Conservation (phyloP, 2,797 vertebrate genomes). For the Galago senegalensis region DNA sequence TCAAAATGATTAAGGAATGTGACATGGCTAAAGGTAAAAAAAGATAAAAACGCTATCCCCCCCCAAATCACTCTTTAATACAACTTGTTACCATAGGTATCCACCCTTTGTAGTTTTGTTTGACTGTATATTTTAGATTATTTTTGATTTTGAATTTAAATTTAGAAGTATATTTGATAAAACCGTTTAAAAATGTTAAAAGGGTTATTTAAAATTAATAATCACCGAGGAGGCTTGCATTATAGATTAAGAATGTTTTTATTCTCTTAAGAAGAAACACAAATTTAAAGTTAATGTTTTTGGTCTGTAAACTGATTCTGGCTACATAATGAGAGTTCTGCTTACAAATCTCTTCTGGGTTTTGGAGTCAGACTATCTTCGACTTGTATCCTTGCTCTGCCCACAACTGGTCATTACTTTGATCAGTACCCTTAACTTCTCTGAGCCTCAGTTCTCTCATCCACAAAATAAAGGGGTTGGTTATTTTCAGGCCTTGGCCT, state of each 20-base stretch:
- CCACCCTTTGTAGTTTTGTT: neutral
- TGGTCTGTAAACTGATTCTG: neutral
- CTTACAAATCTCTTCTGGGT: neutral
- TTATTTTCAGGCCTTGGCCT: neutral
- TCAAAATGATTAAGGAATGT: conserved; percentile 92
- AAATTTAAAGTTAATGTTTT: neutral
- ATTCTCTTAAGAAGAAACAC: conserved; percentile 32
- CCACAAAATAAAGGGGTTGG: neutral
- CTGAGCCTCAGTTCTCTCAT: neutral
- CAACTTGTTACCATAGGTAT: neutral
- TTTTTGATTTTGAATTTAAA: conserved; percentile 43
- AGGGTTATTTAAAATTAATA: neutral
- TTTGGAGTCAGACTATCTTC: neutral
- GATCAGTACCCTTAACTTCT: neutral
- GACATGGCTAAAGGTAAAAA: conserved; percentile 91
- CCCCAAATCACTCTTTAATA: neutral
- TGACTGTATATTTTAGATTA: neutral
- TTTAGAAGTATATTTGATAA: conserved; percentile 7
- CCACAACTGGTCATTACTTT: neutral
- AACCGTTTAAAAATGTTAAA: conserved; percentile 21
- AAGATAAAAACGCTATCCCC: neutral
- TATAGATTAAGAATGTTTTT: conserved; percentile 13
- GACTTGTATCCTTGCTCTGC: neutral
- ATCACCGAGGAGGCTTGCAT: neutral
- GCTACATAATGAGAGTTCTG: neutral